Evolutionary conservation across 1,140 invertebrate species (phyloP), one percentile per base, ranked within the genome.

Genomic region (Aradophagus sp.): DNA sequence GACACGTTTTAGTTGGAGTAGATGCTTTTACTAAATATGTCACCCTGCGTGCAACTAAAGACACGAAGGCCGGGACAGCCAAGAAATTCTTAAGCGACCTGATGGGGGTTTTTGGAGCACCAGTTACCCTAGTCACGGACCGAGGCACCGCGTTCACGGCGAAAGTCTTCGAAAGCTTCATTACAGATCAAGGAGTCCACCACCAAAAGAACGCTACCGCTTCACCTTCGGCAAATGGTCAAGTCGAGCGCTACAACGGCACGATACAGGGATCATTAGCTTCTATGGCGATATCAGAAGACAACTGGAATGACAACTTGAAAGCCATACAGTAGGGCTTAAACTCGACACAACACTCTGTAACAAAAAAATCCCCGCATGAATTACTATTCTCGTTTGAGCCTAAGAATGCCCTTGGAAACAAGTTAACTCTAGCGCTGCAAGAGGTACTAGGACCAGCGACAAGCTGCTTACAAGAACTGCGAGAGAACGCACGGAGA

Each of bases 11-110:
- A 5, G 79, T 80, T 0, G 63, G 73, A 0, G 56, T 86, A 0
- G 84, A 86, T 15, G 77, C 78, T 0, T 86, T 76, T 47, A 80
- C 75, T 0, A 83, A 80, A 48, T 84, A 63, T 8, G 38, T n/a
- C 1, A n/a, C n/a, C 0, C 1, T 59, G 1, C 17, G 17, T 11
- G 44, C 56, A 4, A 41, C 35, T 0, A 61, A 26, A 7, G 34
- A 47, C 8, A 61, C 56, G 1, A 61, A 7, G 5, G 17, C 35
- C 7, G 20, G 13, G 10, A 12, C 23, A 10, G 44, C 56, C 5
- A 50, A 20, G 34, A 41, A 32, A 8, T 50, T 41, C 11, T 12
- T 68, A 7, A 47, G 34, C n/a, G 42, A 41, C 1, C 11, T 65
- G 1, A 35, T 77, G 13, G 71, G 70, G 13, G 44, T 55, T 31